phyloP scores from a whole-genome alignment of 2,113 vertebrate species.

The Tyrannus savana region DNA sequence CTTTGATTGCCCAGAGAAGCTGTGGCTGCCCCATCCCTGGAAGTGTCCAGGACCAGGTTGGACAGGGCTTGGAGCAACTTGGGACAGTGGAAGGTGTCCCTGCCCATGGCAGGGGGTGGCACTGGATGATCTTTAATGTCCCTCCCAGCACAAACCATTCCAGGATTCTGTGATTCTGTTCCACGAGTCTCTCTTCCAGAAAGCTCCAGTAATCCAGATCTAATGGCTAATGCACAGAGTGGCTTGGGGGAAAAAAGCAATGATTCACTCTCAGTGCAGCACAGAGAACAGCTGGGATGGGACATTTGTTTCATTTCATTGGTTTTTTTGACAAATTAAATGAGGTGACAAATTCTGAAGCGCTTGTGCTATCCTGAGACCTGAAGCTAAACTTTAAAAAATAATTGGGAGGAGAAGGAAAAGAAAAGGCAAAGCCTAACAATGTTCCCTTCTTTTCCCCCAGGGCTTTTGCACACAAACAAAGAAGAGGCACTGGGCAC shows the following conservation, averaged over 20 bases:
- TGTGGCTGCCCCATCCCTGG: background rate
- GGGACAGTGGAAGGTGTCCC: accelerated
- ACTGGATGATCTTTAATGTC: background rate
- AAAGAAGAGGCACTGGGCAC: background rate
- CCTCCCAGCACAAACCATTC: background rate
- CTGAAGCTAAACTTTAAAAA: background rate
- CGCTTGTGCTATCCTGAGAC: background rate
- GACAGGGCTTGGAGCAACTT: background rate
- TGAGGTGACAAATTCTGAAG: background rate
- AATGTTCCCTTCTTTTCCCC: background rate
- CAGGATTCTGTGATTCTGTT: background rate
- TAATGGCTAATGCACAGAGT: background rate
- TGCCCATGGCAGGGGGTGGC: background rate
- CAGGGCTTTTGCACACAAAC: background rate
- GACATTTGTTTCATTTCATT: background rate
- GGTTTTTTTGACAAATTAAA: background rate
- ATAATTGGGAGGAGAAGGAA: background rate
- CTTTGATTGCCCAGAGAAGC: background rate
- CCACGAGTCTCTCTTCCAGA: background rate
- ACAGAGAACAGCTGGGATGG: background rate
- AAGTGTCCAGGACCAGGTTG: background rate
- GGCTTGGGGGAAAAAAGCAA: no score
- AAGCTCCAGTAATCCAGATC: background rate
- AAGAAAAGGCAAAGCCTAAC: background rate
- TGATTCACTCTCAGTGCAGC: background rate